phyloP scores from a whole-genome alignment of 2,797 vertebrate genomes.

The Sebastolobus altivelis region DNA sequence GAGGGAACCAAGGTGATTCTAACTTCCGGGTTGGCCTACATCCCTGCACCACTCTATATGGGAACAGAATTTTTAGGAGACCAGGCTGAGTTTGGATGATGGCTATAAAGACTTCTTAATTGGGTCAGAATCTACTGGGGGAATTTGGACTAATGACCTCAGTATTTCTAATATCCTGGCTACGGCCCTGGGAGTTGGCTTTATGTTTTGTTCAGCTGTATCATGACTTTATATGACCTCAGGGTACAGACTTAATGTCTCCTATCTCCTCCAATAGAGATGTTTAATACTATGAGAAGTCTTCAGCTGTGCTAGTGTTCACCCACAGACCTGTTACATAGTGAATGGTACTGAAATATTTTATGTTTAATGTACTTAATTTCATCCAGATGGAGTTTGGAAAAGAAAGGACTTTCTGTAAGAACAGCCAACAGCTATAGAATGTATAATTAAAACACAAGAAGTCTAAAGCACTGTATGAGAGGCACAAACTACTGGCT shows the following conservation, averaged over 20 bases:
- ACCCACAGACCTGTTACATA: not conserved
- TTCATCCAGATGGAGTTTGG: constrained; percentile 50
- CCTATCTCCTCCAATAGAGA: not conserved
- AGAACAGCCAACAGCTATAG: constrained; percentile 58
- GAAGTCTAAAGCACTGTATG: constrained; percentile 48
- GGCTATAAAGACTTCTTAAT: not conserved
- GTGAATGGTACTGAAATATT: constrained; percentile 10
- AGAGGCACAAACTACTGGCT: constrained; percentile 56
- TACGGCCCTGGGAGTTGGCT: not conserved
- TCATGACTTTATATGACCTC: not conserved
- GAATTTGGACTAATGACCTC: not conserved
- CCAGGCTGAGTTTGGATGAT: not conserved
- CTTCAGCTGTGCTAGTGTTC: not conserved
- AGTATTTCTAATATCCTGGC: not conserved
- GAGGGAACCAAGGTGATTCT: no score
- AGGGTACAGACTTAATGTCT: not conserved
- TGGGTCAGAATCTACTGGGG: not conserved
- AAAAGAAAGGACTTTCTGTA: constrained; percentile 11
- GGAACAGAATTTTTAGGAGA: no score
- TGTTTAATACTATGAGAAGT: not conserved
- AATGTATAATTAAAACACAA: constrained; percentile 65
- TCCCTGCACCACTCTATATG: no score
- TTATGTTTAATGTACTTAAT: constrained; percentile 41
- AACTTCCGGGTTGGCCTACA: no score
- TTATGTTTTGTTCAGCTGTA: not conserved